Conservation (phyloP, 1,140 invertebrate species). For the Chlorops oryzae region DNA sequence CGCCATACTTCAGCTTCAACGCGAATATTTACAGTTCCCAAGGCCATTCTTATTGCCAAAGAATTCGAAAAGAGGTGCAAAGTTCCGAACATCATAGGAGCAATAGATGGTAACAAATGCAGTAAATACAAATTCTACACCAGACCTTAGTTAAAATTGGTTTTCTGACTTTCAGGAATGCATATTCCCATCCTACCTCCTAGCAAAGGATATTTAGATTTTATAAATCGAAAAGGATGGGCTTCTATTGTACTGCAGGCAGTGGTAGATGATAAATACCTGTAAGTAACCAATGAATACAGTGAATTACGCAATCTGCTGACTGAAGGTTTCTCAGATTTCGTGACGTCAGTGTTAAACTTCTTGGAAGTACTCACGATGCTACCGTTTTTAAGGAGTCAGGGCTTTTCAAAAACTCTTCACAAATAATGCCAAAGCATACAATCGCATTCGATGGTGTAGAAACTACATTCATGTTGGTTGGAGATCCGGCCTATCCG, state of each 20-base stretch:
- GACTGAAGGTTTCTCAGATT: slow-evolving; percentile 11
- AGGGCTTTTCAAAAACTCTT: slow-evolving; percentile 10
- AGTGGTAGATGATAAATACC: slow-evolving; percentile 18
- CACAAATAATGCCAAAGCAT: not conserved
- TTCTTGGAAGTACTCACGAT: slow-evolving; percentile 19
- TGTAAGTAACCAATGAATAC: not conserved
- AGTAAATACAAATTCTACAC: no score
- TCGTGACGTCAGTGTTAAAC: slow-evolving; percentile 15
- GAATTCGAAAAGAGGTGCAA: no score
- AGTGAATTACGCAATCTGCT: not conserved
- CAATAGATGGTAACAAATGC: no score
- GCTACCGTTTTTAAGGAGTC: slow-evolving; percentile 19
- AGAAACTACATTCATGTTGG: slow-evolving; percentile 14
- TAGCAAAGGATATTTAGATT: slow-evolving; percentile 24
- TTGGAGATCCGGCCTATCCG: slow-evolving; percentile 21
- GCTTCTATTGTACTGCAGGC: slow-evolving; percentile 24
- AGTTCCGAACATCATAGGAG: no score
- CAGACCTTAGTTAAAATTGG: no score
- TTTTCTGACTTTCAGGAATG: no score
- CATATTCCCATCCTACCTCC: not conserved
- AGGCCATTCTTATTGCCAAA: no score
- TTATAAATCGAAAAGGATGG: slow-evolving; percentile 29
- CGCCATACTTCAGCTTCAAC: no score
- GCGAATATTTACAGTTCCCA: no score
- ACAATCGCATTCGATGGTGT: not conserved